Base-by-base conservation (phyloP, 1,140 invertebrate genomes). In the Cydia splendana region DNA sequence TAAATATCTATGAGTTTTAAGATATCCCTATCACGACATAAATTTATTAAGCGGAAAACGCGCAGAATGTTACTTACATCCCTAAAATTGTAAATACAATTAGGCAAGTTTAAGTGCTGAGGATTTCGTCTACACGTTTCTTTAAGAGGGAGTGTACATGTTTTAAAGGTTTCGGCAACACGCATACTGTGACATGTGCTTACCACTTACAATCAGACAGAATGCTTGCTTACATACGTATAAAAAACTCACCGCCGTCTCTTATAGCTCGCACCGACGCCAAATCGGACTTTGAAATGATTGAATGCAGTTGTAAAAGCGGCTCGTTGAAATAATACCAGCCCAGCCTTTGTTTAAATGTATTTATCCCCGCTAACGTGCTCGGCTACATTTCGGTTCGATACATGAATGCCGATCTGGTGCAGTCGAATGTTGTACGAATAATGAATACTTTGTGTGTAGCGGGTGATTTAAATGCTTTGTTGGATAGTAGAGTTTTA, bases 241-340 rank as follows among this genome's bases (percentile, higher is more conserved):
- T n/a, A 34, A 13, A 48, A n/a, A 74, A 74, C 7, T 1, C 42
- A 13, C 65, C 82, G 81, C 85, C 77, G 42, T 13, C 57, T 48
- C 79, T 45, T 75, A 12, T 86, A 20, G 42, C 77, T 85, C 85
- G 65, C 7, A 65, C 67, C 76, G 38, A 62, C 57, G 76, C 84
- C 80, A 91, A 91, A 91, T 91, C 88, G 88, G 85, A 91, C 80
- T 83, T 71, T 85, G 85, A 90, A 90, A 91, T 91, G 88, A 91
- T 89, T 91, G 88, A 91, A 91, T 90, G 89, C 88, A 91, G 87
- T 87, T 90, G 85, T 87, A 88, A 87, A 88, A 87, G 82, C 84
- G 79, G 84, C 79, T 84, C 82, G 80, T 79, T 86, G 82, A 86
- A 88, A 88, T 88, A 86, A 85, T 84, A 67, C 77, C 76, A 83